These are phyloP conservation scores for Ophion obscuratus DNA, from an alignment of 2,888 invertebrate genomes.

Conservation along the genomic window DNA sequence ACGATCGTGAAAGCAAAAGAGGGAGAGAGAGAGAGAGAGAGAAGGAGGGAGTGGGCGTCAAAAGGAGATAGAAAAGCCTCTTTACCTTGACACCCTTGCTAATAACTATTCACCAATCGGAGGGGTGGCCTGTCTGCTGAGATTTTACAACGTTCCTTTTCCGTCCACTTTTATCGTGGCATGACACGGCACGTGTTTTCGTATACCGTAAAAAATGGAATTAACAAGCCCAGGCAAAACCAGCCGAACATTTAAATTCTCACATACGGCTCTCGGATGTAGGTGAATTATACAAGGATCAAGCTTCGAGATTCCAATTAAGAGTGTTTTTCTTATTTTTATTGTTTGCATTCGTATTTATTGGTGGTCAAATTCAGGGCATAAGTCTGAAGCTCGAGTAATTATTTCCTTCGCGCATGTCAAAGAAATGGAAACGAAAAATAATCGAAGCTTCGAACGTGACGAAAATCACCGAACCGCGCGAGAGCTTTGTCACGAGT, in stretches of 20 bases:
- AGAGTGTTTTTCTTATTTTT: no score
- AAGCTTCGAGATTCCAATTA: no score
- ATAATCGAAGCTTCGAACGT: not conserved
- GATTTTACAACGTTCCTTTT: not conserved
- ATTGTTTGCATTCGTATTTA: not conserved
- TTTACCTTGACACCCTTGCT: slow-evolving; percentile 70
- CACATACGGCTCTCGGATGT: no score
- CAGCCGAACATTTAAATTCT: no score
- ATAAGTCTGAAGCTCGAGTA: not conserved
- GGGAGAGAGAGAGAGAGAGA: not conserved
- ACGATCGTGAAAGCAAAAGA: slow-evolving; percentile 16
- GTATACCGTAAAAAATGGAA: not conserved
- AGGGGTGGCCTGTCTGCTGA: slow-evolving; percentile 10
- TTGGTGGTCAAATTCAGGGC: not conserved
- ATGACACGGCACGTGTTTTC: slow-evolving; percentile 10
- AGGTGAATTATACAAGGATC: no score
- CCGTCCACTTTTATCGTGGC: not conserved
- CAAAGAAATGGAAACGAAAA: not conserved
- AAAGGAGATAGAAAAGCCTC: not conserved
- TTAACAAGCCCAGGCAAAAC: not conserved
- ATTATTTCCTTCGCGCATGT: not conserved
- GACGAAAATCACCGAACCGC: not conserved
- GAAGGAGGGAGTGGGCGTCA: no score
- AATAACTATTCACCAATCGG: slow-evolving; percentile 66
- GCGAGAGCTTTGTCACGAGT: slow-evolving; percentile 4